Conservation (phyloP, 2,113 vertebrate species). For the Mixornis gularis region DNA sequence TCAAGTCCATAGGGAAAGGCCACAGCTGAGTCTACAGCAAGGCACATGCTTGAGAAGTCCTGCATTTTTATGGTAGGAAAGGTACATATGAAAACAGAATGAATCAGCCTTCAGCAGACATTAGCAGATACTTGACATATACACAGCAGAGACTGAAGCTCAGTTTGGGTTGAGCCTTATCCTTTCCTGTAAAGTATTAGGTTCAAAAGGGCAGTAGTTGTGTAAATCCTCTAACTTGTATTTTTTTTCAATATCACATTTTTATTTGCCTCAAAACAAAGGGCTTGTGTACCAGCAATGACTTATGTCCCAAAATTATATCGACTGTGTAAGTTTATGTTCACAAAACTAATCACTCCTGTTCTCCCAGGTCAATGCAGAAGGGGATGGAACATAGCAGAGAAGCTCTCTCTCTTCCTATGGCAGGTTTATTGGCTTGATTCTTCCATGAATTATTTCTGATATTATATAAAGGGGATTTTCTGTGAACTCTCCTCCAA, state of each 20-base stretch:
- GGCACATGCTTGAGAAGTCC: background rate
- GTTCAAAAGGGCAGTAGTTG: background rate
- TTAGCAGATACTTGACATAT: background rate
- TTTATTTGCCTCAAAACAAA: slow-evolving; percentile 57
- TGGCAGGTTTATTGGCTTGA: slow-evolving; percentile 43
- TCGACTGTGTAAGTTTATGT: slow-evolving; percentile 6
- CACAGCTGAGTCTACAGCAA: background rate
- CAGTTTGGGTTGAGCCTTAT: background rate
- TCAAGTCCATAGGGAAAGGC: accelerated
- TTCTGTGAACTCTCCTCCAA: slow-evolving; percentile 34
- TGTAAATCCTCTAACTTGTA: slow-evolving; percentile 39
- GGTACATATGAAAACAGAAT: background rate
- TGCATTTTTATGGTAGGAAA: background rate
- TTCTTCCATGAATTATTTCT: slow-evolving; percentile 45
- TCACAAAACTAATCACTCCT: slow-evolving; percentile 19
- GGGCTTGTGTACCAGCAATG: background rate
- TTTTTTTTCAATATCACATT: background rate
- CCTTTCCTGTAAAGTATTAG: background rate
- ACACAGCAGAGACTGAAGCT: background rate
- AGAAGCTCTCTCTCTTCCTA: background rate
- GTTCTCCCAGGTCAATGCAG: background rate
- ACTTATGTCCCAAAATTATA: background rate
- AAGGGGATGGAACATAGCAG: background rate
- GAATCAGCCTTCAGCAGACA: background rate
- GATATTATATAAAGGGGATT: slow-evolving; percentile 48